Evolutionary conservation across 2,113 vertebrate genomes (phyloP), one percentile per base, ranked within the genome.

Genomic region (Pteropus alecto): DNA sequence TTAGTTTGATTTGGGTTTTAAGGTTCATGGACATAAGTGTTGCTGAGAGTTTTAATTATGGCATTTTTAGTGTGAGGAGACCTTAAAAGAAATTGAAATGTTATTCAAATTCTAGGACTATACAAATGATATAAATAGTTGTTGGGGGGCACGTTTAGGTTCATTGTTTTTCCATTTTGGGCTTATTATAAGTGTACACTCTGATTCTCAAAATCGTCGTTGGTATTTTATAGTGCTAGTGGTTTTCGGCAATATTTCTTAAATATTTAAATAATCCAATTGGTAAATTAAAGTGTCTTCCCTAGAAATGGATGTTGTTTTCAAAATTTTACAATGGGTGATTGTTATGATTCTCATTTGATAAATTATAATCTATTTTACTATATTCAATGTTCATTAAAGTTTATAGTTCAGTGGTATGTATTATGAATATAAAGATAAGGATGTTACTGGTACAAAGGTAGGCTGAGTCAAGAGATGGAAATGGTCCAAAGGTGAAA

Each of bases 1-100:
- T 98, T 74, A 96, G 94, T 98, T 98, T 98, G 93, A 97, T 97
- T 97, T 98, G 68, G 90, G 84, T 83, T 97, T 93, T 94, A 92
- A 89, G 86, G 90, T 98, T 97, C 87, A 93, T 89, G 74, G 86
- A 89, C 4, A 4, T 88, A 93, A 81, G 16, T 95, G 91, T 91
- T 56, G 91, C 96, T 97, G 61, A 86, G 93, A 96, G 91, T 96
- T 94, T 96, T 96, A 97, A 93, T 93, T 82, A 76, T 35, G 48
- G 38, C 71, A 71, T 96, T 95, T 93, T 82, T 92, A 90, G 67
- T 63, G 65, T 24, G 38, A 70, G 67, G 61, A 30, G 24, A 85
- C 71, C 46, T 96, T 74, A 60, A 68, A 83, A 73, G 82, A 92
- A 70, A 96, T 90, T 48, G 56, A 96, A 97, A 63, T 93, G 41